phyloP scores from a whole-genome alignment of 2,888 invertebrate species.

The Nysson spinosus region DNA sequence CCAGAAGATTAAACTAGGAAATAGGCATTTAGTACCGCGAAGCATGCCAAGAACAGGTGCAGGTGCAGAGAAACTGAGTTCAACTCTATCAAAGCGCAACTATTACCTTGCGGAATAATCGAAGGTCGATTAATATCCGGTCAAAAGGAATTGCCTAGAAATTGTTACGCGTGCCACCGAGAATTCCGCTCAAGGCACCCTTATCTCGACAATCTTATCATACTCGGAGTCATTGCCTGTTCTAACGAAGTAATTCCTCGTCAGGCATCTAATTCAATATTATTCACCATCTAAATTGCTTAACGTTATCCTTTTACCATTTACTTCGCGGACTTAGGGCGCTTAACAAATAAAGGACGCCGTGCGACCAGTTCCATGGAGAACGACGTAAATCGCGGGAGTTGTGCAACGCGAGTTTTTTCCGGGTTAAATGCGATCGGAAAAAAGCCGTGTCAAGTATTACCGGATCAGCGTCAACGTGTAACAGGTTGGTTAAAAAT shows the following conservation, averaged over 20 bases:
- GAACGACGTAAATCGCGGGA: neutral
- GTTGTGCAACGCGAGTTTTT: conserved; percentile 24
- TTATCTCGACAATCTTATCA: conserved; percentile 35
- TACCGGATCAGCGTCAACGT: conserved; percentile 35
- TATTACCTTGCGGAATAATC: conserved; percentile 25
- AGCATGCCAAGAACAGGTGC: neutral
- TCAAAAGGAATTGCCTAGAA: conserved; percentile 6
- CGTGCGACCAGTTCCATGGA: conserved; percentile 35
- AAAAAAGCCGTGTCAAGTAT: conserved; percentile 37
- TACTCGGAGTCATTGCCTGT: conserved; percentile 19
- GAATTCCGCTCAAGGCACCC: neutral
- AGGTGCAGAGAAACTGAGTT: conserved; percentile 17
- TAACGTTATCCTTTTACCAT: conserved; percentile 18
- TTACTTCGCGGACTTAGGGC: conserved; percentile 3
- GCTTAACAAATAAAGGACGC: conserved; percentile 7
- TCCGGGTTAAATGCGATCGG: neutral
- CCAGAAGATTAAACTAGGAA: too few species aligned
- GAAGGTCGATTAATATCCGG: conserved; percentile 32
- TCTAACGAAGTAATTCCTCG: conserved; percentile 18
- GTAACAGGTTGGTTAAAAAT: conserved; percentile 32
- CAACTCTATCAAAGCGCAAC: conserved; percentile 6
- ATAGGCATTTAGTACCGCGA: neutral
- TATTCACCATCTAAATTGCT: neutral
- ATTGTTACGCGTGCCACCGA: neutral
- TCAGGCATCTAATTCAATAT: conserved; percentile 20